These are phyloP conservation scores for Hypolimnas misippus DNA, from an alignment of 2,888 invertebrate species.

Conservation along the genomic window DNA sequence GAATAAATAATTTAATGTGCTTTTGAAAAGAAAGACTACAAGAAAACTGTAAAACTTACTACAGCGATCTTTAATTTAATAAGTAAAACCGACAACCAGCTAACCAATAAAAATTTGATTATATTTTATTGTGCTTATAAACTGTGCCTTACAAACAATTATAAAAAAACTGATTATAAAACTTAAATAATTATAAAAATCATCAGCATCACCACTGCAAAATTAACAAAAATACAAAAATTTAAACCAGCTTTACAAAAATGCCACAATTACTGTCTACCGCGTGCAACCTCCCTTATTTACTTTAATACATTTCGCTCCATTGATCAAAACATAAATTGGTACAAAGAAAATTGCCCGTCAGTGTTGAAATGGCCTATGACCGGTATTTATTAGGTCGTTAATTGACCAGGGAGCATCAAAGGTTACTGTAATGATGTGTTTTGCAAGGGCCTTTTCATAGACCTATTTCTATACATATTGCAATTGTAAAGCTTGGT, in stretches of 20 bases:
- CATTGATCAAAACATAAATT: constrained; percentile 20
- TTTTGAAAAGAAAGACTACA: no score
- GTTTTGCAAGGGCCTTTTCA: constrained; percentile 25
- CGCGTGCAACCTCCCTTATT: not conserved
- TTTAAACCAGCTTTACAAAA: not conserved
- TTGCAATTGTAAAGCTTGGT: no score
- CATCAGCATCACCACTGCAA: no score
- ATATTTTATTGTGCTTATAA: no score
- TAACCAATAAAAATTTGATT: no score
- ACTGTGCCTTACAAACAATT: no score
- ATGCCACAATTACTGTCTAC: not conserved
- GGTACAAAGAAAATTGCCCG: constrained; percentile 17
- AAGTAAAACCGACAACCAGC: no score
- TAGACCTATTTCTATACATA: constrained; percentile 4
- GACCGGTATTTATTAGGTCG: constrained; percentile 20
- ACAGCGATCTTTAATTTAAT: no score
- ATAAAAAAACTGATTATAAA: no score
- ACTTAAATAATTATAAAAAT: no score
- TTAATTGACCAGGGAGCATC: constrained; percentile 29
- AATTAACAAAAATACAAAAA: not conserved
- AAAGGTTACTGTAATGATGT: constrained; percentile 34
- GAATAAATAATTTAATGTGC: no score
- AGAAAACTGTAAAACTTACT: no score
- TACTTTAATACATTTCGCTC: constrained; percentile 13
- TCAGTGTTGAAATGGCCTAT: constrained; percentile 20